These are phyloP conservation scores for Nestor notabilis DNA, from an alignment of 2,113 vertebrate genomes.

Conservation along the genomic window DNA sequence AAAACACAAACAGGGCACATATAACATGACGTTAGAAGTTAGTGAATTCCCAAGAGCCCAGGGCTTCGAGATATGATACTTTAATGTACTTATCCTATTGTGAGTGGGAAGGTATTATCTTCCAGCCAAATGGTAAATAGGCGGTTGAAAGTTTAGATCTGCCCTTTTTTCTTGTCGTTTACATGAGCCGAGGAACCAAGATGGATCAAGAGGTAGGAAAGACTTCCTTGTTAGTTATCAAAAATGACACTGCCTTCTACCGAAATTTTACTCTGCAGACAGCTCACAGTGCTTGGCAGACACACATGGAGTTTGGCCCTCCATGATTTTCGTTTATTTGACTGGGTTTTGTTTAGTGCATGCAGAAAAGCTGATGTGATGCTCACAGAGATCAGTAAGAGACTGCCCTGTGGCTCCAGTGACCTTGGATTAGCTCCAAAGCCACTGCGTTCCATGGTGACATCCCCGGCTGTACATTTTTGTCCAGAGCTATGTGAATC, in stretches of 20 bases:
- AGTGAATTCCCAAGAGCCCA: slow-evolving; percentile 67
- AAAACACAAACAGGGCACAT: slow-evolving; percentile 72
- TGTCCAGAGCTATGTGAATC: background rate
- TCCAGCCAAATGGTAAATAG: slow-evolving; percentile 27
- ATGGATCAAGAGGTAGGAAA: background rate
- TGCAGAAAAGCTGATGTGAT: background rate
- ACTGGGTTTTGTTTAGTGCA: background rate
- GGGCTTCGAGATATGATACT: slow-evolving; percentile 66
- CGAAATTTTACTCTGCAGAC: background rate
- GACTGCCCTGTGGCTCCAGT: background rate
- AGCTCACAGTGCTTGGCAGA: rapidly evolving
- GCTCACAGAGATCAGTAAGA: background rate
- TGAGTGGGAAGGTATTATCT: slow-evolving; percentile 43
- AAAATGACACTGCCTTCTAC: background rate
- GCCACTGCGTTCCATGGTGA: background rate
- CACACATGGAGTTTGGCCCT: background rate
- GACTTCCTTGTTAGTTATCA: background rate
- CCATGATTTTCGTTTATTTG: background rate
- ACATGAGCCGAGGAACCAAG: background rate
- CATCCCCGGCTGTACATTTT: background rate
- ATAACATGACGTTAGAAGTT: slow-evolving; percentile 63
- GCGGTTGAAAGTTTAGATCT: background rate
- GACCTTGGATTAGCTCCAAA: background rate
- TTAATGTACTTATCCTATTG: slow-evolving; percentile 48
- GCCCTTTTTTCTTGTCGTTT: background rate